Evolutionary conservation across 2,797 vertebrate species (phyloP), one percentile per base, ranked within the genome.

Genomic region (Heterohyrax brucei): DNA sequence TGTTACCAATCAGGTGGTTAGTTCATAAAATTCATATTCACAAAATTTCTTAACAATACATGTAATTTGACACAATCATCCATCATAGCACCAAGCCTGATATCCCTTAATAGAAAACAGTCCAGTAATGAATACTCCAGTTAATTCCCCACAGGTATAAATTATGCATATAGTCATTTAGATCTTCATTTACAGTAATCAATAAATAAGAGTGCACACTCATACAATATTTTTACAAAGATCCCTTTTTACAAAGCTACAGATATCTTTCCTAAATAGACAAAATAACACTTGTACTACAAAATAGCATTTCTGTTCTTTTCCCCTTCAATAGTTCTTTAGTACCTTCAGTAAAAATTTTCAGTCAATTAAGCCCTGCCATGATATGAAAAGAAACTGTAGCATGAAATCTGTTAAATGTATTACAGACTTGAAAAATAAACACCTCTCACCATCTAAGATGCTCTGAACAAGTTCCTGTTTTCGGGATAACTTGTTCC

Each of bases 281-380:
- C 97, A 98, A 98, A 98, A 98, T 98, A 98, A 92, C 97, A 97
- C 96, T 96, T 91, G 95, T 98, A 97, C 97, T 98, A 98, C 98
- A 98, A 98, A 98, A 98, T 98, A 98, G 97, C 86, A 87, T 95
- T 97, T 96, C 87, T n/a, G 33, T 95, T 95, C 97, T 97, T 96
- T 48, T 24, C 22, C 75, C n/a, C 44, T 24, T 94, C 97, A 97
- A 96, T 44, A 86, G 39, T 76, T 97, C 66, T 86, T 85, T 75
- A 81, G 96, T 95, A 92, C 97, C 97, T 93, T 97, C 96, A 87
- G 94, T 97, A 98, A 97, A 98, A 98, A 96, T 95, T 85, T 94
- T 96, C 98, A 97, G 96, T 97, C 96, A 96, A 92, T 18, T 91
- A 95, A 93, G 96, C 94, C 97, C 94, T 96, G 97, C 93, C 96